These are phyloP conservation scores for Lottia gigantea DNA, from an alignment of 2,888 invertebrate genomes.

Conservation along the genomic window DNA sequence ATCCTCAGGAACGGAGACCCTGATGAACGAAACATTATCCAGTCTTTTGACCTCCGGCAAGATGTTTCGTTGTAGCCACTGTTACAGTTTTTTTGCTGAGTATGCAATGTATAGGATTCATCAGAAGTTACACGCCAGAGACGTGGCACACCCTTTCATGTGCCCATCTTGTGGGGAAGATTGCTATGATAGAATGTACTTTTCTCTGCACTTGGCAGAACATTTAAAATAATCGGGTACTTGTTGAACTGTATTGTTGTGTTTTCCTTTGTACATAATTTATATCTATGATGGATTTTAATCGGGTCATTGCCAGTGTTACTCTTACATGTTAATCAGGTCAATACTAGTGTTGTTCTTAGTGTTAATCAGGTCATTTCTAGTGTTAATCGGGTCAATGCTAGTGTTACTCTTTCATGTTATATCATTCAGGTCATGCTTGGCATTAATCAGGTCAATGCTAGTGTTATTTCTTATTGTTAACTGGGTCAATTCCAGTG, in stretches of 20 bases:
- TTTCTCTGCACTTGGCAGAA: slow-evolving; percentile 53
- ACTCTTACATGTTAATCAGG: no score
- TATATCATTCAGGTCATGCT: no score
- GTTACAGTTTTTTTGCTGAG: slow-evolving; percentile 60
- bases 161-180: slow-evolving; percentile 57
- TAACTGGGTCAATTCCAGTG: no score
- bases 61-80: slow-evolving; percentile 57
- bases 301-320: no score
- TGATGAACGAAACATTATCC: slow-evolving; percentile 45
- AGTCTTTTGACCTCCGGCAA: slow-evolving; percentile 48
- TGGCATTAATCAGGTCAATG: no score
- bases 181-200: slow-evolving; percentile 58
- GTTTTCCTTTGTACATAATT: background rate
- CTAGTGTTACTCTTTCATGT: no score
- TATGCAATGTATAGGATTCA: slow-evolving; percentile 60
- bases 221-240: slow-evolving; percentile 44
- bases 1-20: slow-evolving; percentile 15
- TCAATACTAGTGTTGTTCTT: no score
- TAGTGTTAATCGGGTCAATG: no score
- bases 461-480: no score
- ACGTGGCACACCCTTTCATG: slow-evolving; percentile 45
- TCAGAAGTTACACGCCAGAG: slow-evolving; percentile 50
- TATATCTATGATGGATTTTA: no score
- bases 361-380: no score
- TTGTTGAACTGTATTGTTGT: background rate